A percentile compares a stretch with the other conserved stretches of the same genome.
Evolutionary conservation across 1,140 invertebrate genomes (phyloP).

Genomic region (Drosophila sechellia): DNA sequence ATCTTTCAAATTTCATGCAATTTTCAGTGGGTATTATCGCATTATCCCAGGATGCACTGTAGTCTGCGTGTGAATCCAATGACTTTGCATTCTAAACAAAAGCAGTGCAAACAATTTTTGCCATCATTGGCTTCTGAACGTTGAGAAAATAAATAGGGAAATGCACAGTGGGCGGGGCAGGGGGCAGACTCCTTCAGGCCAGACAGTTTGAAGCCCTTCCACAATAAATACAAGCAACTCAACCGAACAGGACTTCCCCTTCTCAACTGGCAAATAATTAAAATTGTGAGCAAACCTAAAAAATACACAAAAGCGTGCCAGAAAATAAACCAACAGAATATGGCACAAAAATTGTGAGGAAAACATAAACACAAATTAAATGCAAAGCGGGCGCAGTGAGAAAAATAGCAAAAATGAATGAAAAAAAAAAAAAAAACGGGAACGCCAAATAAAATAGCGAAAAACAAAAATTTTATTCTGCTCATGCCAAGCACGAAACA

Average conservation of each 20-base stretch:
- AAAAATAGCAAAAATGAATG: conserved; percentile 38
- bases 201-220: conserved; percentile 32
- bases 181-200: background rate
- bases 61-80: background rate
- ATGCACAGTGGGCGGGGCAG: background rate
- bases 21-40: background rate
- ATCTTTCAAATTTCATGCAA: background rate
- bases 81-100: conserved; percentile 49
- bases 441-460: conserved; percentile 67
- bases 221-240: conserved; percentile 47
- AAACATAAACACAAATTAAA: conserved; percentile 60
- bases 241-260: conserved; percentile 13
- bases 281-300: conserved; percentile 59
- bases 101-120: conserved; percentile 10
- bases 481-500: conserved; percentile 32
- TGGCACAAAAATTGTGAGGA: conserved; percentile 60
- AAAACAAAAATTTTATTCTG: conserved; percentile 35
- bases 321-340: conserved; percentile 59
- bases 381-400: conserved; percentile 55
- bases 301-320: conserved; percentile 37
- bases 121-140: conserved; percentile 28
- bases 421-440: conserved; percentile 63
- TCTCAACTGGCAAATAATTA: conserved; percentile 67
- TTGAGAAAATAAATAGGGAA: background rate
- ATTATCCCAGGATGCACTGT: background rate